Evolutionary conservation across 53 echinoderm and acorn worm species (phyloP).

Genomic region (Actinopyga echinites): DNA sequence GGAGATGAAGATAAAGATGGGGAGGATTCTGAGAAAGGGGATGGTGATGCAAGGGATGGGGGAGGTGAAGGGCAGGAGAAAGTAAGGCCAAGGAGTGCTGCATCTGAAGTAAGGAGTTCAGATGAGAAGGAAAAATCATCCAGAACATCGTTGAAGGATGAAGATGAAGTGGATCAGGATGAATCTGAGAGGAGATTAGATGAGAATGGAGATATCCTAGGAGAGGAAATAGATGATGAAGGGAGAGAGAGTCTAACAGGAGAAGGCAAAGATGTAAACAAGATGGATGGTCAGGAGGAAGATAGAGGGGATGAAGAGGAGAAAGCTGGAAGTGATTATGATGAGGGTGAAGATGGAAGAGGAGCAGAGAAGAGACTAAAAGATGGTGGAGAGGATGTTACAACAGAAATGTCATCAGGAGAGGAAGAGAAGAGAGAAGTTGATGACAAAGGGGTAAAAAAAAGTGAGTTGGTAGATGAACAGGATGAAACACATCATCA

Average conservation of each 20-base stretch:
- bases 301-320: neutral
- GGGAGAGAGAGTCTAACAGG: neutral
- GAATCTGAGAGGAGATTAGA: neutral
- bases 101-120: neutral
- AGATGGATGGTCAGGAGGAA: neutral
- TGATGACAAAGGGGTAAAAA: neutral
- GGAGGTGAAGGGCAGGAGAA: neutral
- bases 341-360: neutral
- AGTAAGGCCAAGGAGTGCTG: neutral
- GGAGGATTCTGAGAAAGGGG: neutral
- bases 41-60: neutral
- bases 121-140: neutral
- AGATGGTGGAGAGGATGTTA: neutral
- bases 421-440: neutral
- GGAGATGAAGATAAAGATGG: neutral
- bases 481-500: neutral
- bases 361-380: neutral
- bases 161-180: neutral
- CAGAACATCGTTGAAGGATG: neutral
- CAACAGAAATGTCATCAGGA: neutral
- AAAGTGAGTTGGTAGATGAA: neutral
- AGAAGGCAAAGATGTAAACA: neutral
- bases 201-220: neutral
- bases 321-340: neutral
- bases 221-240: constrained; percentile 1